Evolutionary conservation across 2,113 vertebrate species (phyloP).

Genomic region (Uria lomvia): DNA sequence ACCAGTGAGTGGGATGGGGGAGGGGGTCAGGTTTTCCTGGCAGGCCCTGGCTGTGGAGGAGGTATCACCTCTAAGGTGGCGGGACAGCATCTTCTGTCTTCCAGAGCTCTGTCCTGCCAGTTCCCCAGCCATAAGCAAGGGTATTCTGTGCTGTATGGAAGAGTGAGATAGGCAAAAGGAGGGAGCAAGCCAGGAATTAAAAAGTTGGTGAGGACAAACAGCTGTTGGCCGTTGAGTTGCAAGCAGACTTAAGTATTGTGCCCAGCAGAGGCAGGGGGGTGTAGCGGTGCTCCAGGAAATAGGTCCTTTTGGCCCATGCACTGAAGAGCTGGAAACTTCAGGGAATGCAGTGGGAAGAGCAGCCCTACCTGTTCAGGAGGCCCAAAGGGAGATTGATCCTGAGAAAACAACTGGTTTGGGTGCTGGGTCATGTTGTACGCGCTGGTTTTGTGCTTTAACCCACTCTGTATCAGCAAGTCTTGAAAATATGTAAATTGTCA

Average conservation of each 20-base stretch:
- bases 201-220: background rate
- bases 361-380: background rate
- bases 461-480: background rate
- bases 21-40: background rate
- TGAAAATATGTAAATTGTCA: background rate
- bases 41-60: background rate
- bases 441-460: background rate
- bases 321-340: background rate
- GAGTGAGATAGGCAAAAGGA: background rate
- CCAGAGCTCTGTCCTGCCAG: background rate
- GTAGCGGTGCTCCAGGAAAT: background rate
- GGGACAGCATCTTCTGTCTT: background rate
- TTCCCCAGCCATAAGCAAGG: background rate
- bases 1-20: background rate
- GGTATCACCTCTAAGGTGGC: rapidly evolving
- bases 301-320: background rate
- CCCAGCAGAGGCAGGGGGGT: background rate
- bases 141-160: background rate
- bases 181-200: background rate
- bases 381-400: background rate
- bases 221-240: background rate
- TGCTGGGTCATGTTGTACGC: background rate
- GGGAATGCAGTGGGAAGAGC: background rate
- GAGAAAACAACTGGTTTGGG: background rate
- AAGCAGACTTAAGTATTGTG: rapidly evolving